These are phyloP conservation scores for Criorhina ranunculi DNA, from an alignment of 2,888 invertebrate genomes.

Conservation along the genomic window DNA sequence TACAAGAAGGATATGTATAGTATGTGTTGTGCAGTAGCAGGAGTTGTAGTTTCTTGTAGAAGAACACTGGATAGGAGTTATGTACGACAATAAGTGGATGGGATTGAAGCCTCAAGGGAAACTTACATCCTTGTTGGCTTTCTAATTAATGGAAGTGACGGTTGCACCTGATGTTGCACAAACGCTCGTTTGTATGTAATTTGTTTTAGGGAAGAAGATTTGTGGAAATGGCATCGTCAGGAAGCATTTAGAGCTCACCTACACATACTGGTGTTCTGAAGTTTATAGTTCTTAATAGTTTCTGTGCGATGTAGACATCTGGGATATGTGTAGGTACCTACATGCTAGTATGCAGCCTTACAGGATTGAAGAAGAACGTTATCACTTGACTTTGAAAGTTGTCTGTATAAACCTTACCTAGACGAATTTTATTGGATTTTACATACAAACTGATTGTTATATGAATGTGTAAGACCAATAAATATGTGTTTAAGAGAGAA, in stretches of 20 bases:
- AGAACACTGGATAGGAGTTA: slow-evolving; percentile 46
- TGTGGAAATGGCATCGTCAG: slow-evolving; percentile 76
- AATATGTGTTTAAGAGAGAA: not conserved
- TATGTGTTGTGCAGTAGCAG: slow-evolving; percentile 41
- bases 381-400: slow-evolving; percentile 54
- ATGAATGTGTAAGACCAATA: not conserved
- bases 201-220: slow-evolving; percentile 73
- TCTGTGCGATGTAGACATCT: slow-evolving; percentile 61
- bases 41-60: slow-evolving; percentile 49
- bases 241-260: slow-evolving; percentile 66
- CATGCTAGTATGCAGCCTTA: slow-evolving; percentile 32
- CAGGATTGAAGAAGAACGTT: slow-evolving; percentile 55
- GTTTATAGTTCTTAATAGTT: slow-evolving; percentile 74
- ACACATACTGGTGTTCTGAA: slow-evolving; percentile 24
- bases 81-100: no score
- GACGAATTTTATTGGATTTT: slow-evolving; percentile 48
- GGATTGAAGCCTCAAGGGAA: no score
- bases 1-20: slow-evolving; percentile 65
- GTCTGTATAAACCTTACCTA: slow-evolving; percentile 35
- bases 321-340: slow-evolving; percentile 19
- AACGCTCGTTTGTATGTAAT: slow-evolving; percentile 74
- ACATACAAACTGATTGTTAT: slow-evolving; percentile 40
- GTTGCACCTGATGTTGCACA: slow-evolving; percentile 76
- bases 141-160: slow-evolving; percentile 76
- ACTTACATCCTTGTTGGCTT: slow-evolving; percentile 77